Base-by-base conservation (phyloP, 2,113 vertebrate species). In the Indri indri region DNA sequence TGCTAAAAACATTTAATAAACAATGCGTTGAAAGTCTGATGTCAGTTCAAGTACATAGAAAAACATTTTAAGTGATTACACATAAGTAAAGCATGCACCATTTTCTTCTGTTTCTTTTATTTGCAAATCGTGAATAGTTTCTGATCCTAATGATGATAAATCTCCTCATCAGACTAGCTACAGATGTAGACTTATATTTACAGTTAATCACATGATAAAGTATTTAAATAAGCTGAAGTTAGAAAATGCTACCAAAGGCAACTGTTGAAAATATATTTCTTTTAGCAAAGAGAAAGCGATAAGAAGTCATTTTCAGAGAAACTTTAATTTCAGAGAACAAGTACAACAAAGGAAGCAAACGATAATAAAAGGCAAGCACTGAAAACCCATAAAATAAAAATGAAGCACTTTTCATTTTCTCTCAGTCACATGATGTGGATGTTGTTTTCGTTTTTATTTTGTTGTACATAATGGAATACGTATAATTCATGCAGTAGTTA, bases 301-400 rank as follows among this genome's bases (percentile, higher is more conserved):
- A 32, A 84, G 85, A 96, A 76, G 88, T 47, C 50, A 68, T 89
- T 93, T 87, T 89, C 32, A 90, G 47, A 57, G n/a, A 90, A 86
- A 40, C 22, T 65, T 93, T 61, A 93, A 86, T 93, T 91, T 96
- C 73, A 90, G 65, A 76, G 37, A 94, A 96, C 16, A 57, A 89
- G 42, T 40, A 76, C 34, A 93, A 81, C 40, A 86, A 32, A 27
- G 34, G 40, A 79, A 93, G 20, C 16, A 81, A 91, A 91, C 3
- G 91, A 80, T 63, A 80, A 95, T 68, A 40, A 84, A 93, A 91
- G 42, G 34, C 85, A 95, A 90, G 27, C 14, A 22, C 65, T 80
- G 42, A 34, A 91, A 92, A 61, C 79, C 57, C 45, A 88, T 40
- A 65, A 87, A 85, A 34, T 94, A 52, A 71, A 87, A 82, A 79